Evolutionary conservation across 37 sponge, comb jelly and placozoan species (phyloP), one percentile per base, ranked within the genome.

Genomic region (Agelas oroides): DNA sequence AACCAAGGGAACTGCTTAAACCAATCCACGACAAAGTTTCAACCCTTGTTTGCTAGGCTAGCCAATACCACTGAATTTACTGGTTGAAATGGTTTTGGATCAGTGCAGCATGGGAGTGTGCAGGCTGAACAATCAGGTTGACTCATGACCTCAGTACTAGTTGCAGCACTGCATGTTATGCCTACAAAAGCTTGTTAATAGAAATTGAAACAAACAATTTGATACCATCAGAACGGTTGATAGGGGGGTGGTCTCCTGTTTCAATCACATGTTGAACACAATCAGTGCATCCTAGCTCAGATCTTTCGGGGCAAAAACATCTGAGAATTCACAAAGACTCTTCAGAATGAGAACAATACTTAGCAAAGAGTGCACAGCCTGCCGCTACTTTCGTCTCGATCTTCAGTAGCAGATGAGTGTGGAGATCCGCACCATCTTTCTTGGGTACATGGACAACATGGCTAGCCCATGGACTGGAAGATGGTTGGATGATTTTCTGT

Each of bases 231-330:
- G n/a, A n/a, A n/a, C n/a, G n/a, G n/a, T 53, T 27, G 15, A 90
- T 79, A 12, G 90, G 90, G 14, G 71, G 40, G 65, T 69, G 71
- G 27, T 83, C 73, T 21, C 90, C 90, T 15, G 84, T 83, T n/a
- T 89, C 65, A 14, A 89, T 70, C 54, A 23, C 23, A 87, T 65
- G 36, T 77, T 77, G 41, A 62, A 80, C 28, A 78, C 39, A 1
- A 52, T 40, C 53, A 35, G 79, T 70, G 19, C 36, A 46, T 28
- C 87, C 80, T 35, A 79, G 34, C 75, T 87, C 80, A 17, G 73
- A 17, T 58, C 31, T 65, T 39, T 79, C 73, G 13, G 8, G 6
- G 87, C 87, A 66, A 87, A 87, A 1, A 87, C 80, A 73, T 87
- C 80, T 31, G 2, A 1, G 5, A 27, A 31, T 18, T 65, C 67